phyloP scores from a whole-genome alignment of 2,113 vertebrate species.

The Mystacornis crossleyi region DNA sequence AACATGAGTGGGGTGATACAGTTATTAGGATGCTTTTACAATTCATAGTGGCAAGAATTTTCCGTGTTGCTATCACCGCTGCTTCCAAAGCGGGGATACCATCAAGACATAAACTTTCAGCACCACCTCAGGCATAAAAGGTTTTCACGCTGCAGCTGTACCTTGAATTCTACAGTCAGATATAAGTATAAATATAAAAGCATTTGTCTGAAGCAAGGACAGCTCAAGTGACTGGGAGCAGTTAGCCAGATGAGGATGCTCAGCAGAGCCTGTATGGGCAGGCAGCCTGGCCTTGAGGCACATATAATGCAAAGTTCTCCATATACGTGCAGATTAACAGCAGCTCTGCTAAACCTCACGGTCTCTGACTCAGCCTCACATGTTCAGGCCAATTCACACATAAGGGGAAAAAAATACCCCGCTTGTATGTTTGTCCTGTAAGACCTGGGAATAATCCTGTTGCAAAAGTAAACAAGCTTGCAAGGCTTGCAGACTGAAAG shows the following conservation, averaged over 20 bases:
- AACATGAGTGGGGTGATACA: not conserved
- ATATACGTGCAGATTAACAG: not conserved
- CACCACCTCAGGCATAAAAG: not conserved
- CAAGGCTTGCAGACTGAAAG: not conserved
- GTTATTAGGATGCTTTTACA: slow-evolving; percentile 1
- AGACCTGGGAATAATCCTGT: not conserved
- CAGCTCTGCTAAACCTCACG: not conserved
- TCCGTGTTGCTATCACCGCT: not conserved
- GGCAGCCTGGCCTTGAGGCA: not conserved
- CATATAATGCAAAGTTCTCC: not conserved
- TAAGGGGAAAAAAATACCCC: not conserved
- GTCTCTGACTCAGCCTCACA: not conserved
- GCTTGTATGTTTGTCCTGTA: not conserved
- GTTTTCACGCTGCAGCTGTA: not conserved
- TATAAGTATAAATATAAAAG: not conserved
- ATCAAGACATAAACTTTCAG: not conserved
- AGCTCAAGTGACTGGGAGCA: not conserved
- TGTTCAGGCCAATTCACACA: not conserved
- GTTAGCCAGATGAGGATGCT: not conserved
- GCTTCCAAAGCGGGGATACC: not conserved
- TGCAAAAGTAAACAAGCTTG: not conserved
- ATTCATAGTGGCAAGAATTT: not conserved
- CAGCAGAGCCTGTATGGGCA: not conserved
- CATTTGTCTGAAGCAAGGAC: not conserved
- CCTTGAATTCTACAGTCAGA: not conserved